Conservation (phyloP, 2,888 invertebrate species). For the Limnephilus auricula region DNA sequence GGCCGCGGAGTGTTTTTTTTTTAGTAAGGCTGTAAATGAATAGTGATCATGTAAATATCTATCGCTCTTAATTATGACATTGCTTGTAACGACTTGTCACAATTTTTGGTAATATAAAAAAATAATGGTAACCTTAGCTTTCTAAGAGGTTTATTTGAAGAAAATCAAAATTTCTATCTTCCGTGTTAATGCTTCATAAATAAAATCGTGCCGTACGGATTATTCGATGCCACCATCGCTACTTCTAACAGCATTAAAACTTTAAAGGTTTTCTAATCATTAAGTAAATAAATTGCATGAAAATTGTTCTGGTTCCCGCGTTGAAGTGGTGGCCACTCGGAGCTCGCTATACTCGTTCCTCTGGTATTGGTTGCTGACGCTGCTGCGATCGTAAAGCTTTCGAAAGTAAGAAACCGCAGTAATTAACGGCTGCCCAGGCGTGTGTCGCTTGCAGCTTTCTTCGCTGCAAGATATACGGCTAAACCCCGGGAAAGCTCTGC, state of each 20-base stretch:
- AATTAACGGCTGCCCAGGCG: conserved; percentile 31
- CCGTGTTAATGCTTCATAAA: background rate
- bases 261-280: background rate
- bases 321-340: background rate
- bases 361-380: conserved; percentile 40
- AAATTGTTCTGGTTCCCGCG: background rate
- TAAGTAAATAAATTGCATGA: background rate
- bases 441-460: conserved; percentile 36
- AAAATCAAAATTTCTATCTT: background rate
- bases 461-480: conserved; percentile 21
- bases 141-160: too few species aligned
- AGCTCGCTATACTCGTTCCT: background rate
- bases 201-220: background rate
- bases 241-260: background rate
- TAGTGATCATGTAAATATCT: too few species aligned
- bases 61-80: too few species aligned
- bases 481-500: background rate
- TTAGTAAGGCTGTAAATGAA: too few species aligned
- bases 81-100: too few species aligned
- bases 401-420: conserved; percentile 41
- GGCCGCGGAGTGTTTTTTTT: too few species aligned
- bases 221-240: background rate
- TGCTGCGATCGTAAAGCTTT: conserved; percentile 41
- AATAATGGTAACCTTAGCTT: too few species aligned
- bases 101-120: too few species aligned